phyloP scores from a whole-genome alignment of 1,140 invertebrate species.

The Trachelipus rathkii region DNA sequence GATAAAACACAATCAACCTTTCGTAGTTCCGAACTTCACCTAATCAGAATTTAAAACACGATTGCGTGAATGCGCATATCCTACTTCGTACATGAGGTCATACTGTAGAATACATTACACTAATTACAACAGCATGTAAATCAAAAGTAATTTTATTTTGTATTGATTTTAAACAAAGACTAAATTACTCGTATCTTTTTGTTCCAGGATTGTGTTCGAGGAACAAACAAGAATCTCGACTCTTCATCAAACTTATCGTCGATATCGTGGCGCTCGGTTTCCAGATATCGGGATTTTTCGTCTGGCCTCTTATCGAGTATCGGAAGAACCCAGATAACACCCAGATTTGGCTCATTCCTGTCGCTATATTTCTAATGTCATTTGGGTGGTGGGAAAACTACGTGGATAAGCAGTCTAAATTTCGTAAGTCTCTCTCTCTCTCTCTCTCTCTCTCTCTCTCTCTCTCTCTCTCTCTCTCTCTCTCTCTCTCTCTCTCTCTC shows the following conservation, averaged over 20 bases:
- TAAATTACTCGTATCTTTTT: conserved; percentile 35
- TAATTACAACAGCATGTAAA: no score
- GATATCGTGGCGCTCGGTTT: conserved; percentile 75
- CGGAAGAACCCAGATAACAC: conserved; percentile 50
- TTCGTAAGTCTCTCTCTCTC: conserved; percentile 49
- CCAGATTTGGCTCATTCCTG: conserved; percentile 72
- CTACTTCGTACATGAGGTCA: no score
- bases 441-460: neutral
- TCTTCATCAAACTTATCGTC: conserved; percentile 72
- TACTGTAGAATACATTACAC: no score
- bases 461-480: no score
- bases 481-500: no score
- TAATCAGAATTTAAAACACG: no score
- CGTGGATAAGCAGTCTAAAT: conserved; percentile 72
- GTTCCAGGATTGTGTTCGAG: conserved; percentile 69
- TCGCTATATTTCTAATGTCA: conserved; percentile 77
- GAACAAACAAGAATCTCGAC: conserved; percentile 71
- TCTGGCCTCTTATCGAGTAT: conserved; percentile 69
- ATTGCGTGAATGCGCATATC: no score
- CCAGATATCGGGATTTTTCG: conserved; percentile 80
- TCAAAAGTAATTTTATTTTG: no score
- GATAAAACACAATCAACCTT: no score
- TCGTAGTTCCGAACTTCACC: no score
- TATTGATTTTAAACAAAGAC: no score
- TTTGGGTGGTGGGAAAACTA: conserved; percentile 97